Conservation (phyloP, 2,797 vertebrate genomes). For the Trichosurus vulpecula region DNA sequence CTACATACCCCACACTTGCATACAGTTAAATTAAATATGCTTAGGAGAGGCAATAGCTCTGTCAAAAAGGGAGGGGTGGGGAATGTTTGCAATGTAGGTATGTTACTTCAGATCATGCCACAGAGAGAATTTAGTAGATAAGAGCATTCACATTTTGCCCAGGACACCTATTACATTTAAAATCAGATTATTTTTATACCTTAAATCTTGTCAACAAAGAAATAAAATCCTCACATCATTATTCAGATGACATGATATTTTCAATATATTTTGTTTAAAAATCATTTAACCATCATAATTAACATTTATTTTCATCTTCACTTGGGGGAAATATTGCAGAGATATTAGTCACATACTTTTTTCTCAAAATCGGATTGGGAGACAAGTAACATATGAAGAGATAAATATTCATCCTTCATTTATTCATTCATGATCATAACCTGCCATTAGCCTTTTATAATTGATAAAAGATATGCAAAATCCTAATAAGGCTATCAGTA, state of each 20-base stretch:
- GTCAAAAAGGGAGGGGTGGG: not conserved
- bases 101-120: slow-evolving; percentile 50
- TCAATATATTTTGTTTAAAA: slow-evolving; percentile 11
- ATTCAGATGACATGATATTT: slow-evolving; percentile 45
- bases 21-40: not conserved
- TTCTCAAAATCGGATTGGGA: not conserved
- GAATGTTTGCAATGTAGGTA: slow-evolving; percentile 31
- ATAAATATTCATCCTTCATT: not conserved
- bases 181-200: slow-evolving; percentile 38
- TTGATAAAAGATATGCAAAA: not conserved
- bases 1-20: not conserved
- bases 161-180: slow-evolving; percentile 33
- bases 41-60: not conserved
- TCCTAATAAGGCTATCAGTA: not conserved
- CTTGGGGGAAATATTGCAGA: slow-evolving; percentile 12
- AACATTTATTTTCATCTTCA: slow-evolving; percentile 23
- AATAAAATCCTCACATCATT: slow-evolving; percentile 3
- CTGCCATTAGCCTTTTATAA: not conserved
- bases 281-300: slow-evolving; percentile 16
- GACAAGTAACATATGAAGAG: not conserved
- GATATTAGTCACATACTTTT: not conserved
- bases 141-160: slow-evolving; percentile 25
- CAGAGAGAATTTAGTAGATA: slow-evolving; percentile 48
- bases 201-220: not conserved
- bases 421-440: not conserved